phyloP scores from a whole-genome alignment of 2,797 vertebrate genomes.

The Urophycis tenuis region DNA sequence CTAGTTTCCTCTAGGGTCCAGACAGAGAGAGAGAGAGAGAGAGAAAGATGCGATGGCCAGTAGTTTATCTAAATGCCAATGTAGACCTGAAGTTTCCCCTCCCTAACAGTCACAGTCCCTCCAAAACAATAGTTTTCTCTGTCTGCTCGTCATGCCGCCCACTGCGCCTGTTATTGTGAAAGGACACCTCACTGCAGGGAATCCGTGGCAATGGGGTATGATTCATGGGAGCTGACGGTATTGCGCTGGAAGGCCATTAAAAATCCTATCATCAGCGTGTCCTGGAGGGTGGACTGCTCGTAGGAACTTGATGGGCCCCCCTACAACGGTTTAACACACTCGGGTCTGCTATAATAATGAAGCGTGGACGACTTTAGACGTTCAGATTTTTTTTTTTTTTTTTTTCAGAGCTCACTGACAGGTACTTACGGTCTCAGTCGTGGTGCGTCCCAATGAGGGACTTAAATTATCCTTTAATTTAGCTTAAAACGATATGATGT shows the following conservation, averaged over 20 bases:
- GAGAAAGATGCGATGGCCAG: neutral
- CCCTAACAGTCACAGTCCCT: slow-evolving; percentile 49
- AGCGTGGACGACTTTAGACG: neutral
- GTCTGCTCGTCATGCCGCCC: slow-evolving; percentile 58
- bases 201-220: slow-evolving; percentile 51
- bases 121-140: slow-evolving; percentile 52
- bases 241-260: slow-evolving; percentile 62
- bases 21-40: neutral
- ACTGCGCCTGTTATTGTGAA: slow-evolving; percentile 61
- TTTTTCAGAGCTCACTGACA: neutral
- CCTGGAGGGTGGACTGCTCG: slow-evolving; percentile 33
- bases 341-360: slow-evolving; percentile 38
- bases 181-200: slow-evolving; percentile 59
- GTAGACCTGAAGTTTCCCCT: slow-evolving; percentile 26
- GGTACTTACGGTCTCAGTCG: neutral
- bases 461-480: neutral
- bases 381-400: neutral
- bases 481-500: neutral
- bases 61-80: slow-evolving; percentile 66
- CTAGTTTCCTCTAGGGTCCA: neutral
- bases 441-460: neutral
- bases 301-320: slow-evolving; percentile 37
- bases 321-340: slow-evolving; percentile 39
- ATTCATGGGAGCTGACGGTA: slow-evolving; percentile 49
- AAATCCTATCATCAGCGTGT: slow-evolving; percentile 58